Percentiles rank a stretch among this genome's conserved stretches.
phyloP scores from a whole-genome alignment of 1,140 invertebrate genomes.

The Drosophila leontia region DNA sequence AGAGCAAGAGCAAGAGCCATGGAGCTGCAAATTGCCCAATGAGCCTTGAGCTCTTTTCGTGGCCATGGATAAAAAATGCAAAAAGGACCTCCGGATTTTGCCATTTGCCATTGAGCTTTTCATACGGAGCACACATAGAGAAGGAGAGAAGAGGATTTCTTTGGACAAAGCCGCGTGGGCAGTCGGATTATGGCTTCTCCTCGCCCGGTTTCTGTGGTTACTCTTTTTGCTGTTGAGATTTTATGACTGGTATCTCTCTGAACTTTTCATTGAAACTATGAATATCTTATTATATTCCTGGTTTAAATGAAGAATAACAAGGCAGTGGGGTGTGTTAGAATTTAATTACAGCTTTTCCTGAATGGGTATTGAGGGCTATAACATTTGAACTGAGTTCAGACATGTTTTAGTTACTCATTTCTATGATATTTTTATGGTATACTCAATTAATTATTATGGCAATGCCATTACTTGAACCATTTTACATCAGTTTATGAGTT shows the following conservation, averaged over 20 bases:
- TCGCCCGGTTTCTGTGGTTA: background rate
- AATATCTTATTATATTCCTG: background rate
- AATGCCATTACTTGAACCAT: constrained; percentile 7
- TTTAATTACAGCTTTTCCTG: background rate
- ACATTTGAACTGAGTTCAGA: background rate
- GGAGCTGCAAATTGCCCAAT: constrained; percentile 61
- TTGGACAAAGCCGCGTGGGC: constrained; percentile 43
- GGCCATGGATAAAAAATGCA: constrained; percentile 51
- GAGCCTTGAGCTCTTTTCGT: constrained; percentile 67
- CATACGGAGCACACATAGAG: background rate
- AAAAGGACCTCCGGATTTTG: constrained; percentile 35
- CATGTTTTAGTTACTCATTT: background rate
- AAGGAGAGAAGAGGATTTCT: constrained; percentile 2
- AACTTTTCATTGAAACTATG: constrained; percentile 4
- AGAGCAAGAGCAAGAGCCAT: background rate
- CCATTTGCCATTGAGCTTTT: constrained; percentile 31
- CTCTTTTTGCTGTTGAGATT: background rate
- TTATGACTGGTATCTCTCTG: background rate
- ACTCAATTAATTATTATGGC: background rate
- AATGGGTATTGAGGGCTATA: no score
- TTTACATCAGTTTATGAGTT: constrained; percentile 4
- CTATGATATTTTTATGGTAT: constrained; percentile 1
- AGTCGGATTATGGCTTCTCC: constrained; percentile 23
- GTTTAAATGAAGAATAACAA: background rate
- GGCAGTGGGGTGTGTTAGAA: background rate